Conservation (phyloP, 2,113 vertebrate genomes). For the Cyprinus carpio region DNA sequence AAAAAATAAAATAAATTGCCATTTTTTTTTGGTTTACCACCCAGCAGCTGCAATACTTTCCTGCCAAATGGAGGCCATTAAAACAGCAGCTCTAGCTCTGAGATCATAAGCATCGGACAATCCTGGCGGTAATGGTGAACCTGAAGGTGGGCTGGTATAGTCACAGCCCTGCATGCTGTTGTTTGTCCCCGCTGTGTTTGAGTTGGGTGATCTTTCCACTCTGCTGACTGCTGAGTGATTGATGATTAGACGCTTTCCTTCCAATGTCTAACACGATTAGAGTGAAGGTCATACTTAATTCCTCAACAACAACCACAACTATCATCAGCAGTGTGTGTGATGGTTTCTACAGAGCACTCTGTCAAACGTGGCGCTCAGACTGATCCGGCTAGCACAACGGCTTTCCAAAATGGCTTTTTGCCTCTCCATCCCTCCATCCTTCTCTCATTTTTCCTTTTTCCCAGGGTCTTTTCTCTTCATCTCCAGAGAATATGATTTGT, state of each 20-base stretch:
- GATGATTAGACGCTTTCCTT: slow-evolving; percentile 62
- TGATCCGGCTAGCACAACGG: slow-evolving; percentile 64
- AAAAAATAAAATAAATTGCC: background rate
- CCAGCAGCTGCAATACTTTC: slow-evolving; percentile 11
- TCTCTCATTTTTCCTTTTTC: slow-evolving; percentile 53
- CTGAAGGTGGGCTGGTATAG: background rate
- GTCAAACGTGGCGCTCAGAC: slow-evolving; percentile 67
- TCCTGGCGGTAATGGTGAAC: background rate
- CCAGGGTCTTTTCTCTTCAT: slow-evolving; percentile 62
- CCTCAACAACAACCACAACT: slow-evolving; percentile 74
- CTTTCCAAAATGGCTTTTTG: slow-evolving; percentile 58
- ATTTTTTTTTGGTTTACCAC: background rate
- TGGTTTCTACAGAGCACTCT: slow-evolving; percentile 65
- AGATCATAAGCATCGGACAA: slow-evolving; percentile 23
- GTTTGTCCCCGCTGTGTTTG: slow-evolving; percentile 38
- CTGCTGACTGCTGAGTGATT: slow-evolving; percentile 54
- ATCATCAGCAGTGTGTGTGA: slow-evolving; percentile 64
- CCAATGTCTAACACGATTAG: slow-evolving; percentile 69
- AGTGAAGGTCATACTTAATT: slow-evolving; percentile 71
- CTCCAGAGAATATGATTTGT: slow-evolving; percentile 77
- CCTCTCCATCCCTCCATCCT: slow-evolving; percentile 41
- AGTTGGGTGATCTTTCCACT: slow-evolving; percentile 46
- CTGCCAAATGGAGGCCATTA: slow-evolving; percentile 10
- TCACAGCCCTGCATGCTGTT: slow-evolving; percentile 30
- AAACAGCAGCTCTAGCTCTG: background rate